Base-by-base conservation (phyloP, 2,113 vertebrate species). In the Dromiciops gliroides region DNA sequence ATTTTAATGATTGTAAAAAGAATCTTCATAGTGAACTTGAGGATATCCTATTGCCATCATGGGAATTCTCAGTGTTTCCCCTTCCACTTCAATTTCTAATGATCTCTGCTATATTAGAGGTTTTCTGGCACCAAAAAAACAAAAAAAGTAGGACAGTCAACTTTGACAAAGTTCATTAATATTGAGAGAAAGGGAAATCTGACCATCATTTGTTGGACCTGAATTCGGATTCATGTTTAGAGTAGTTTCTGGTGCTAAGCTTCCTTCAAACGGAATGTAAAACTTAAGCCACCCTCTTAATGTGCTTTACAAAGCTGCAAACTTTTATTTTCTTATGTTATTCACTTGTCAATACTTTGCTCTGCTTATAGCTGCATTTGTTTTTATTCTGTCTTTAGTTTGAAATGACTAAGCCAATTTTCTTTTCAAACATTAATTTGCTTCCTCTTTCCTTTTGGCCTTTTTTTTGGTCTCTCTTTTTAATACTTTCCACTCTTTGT, bases 151-250 rank as follows among this genome's bases (percentile, higher is more conserved):
- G 94, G 31, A 75, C 83, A 90, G 50, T 91, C 5, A 23, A 50
- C 49, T 93, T 94, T 92, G 11, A 90, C 48, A 96, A 23, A 83
- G 10, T 24, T 60, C 19, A 48, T 91, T 60, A 47, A 83, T 52
- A 47, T 89, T 90, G 90, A 95, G 50, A 26, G 91, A 10, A 95
- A 93, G 50, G 93, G 23, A 93, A 93, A 60, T 47, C 48, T 83
- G 67, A 95, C 7, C 75, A 10, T 95, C 28, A 89, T 93, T 22
- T 90, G 14, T 89, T 90, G 37, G 31, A 90, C 56, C 56, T 60
- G 89, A 37, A 93, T 91, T 92, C 91, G 95, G 48, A 92, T 90
- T 31, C 50, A 88, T 51, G 90, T 92, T 91, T 23, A 90, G 28
- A n/a, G 50, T 37, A 50, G 44, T 94, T 88, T 90, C 4, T 2